Evolutionary conservation across 2,797 vertebrate genomes (phyloP).

Genomic region (Sarcoramphus papa): DNA sequence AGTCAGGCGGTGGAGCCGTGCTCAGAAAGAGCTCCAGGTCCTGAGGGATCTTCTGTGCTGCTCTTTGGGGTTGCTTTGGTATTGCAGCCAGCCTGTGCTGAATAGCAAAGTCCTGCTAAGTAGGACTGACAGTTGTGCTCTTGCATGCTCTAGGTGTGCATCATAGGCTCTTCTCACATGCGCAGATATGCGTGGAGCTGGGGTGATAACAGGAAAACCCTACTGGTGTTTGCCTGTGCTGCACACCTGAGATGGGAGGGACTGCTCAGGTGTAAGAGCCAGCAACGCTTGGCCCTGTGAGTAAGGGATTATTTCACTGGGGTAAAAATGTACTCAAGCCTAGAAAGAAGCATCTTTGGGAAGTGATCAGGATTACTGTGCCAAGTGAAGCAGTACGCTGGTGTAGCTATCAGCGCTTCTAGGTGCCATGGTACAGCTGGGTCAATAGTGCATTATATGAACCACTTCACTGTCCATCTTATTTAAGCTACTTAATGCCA

Average conservation of each 20-base stretch:
- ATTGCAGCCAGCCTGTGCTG: not conserved
- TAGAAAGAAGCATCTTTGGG: not conserved
- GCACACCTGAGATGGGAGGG: not conserved
- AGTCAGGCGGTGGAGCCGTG: not conserved
- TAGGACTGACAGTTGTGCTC: not conserved
- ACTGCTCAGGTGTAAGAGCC: not conserved
- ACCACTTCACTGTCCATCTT: not conserved
- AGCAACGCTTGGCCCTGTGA: not conserved
- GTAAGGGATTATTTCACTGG: not conserved
- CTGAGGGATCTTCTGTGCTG: not conserved
- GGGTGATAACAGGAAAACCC: not conserved
- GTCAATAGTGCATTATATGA: not conserved
- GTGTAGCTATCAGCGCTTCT: not conserved
- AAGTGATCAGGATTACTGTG: not conserved
- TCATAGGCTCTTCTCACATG: rapidly evolving
- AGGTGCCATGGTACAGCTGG: not conserved
- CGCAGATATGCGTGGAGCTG: not conserved
- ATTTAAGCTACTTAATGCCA: not conserved
- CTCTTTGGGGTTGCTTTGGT: not conserved
- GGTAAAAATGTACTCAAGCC: not conserved
- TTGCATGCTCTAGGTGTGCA: not conserved
- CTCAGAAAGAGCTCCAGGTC: not conserved
- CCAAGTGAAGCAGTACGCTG: not conserved
- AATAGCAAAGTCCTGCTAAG: not conserved
- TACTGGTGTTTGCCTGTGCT: not conserved